Percentiles rank a stretch among this genome's conserved stretches.
phyloP scores from a whole-genome alignment of 2,888 invertebrate species.

The Serripes groenlandicus region DNA sequence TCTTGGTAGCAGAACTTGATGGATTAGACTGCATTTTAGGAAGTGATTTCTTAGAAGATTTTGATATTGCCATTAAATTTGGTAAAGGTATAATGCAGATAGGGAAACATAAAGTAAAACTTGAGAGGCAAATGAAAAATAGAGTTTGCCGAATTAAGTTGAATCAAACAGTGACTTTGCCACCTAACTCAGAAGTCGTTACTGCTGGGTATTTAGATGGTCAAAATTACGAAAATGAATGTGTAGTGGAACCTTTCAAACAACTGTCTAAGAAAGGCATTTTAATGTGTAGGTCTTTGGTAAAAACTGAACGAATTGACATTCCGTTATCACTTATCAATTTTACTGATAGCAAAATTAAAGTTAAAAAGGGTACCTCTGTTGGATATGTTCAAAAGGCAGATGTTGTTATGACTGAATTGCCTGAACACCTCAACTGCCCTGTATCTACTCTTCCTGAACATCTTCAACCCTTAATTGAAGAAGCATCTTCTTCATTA shows the following conservation, averaged over 20 bases:
- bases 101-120: slow-evolving; percentile 12
- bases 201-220: slow-evolving; percentile 5
- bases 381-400: background rate
- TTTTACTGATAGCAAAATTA: background rate
- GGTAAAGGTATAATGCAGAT: too few relatives aligned
- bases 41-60: too few relatives aligned
- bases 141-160: slow-evolving; percentile 6
- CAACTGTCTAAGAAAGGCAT: background rate
- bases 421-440: background rate
- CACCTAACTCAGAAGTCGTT: background rate
- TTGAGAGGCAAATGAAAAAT: slow-evolving; percentile 4
- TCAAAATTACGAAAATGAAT: background rate
- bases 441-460: background rate
- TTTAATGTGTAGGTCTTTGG: background rate
- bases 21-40: too few relatives aligned
- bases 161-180: background rate
- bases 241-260: background rate
- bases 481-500: slow-evolving; percentile 4
- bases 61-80: too few relatives aligned
- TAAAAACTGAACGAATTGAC: background rate
- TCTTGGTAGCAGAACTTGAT: too few relatives aligned
- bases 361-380: slow-evolving; percentile 1
- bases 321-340: background rate
- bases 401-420: background rate
- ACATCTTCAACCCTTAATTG: slow-evolving; percentile 8